Evolutionary conservation across 2,797 vertebrate genomes (phyloP).

Genomic region (Meda fulgida): DNA sequence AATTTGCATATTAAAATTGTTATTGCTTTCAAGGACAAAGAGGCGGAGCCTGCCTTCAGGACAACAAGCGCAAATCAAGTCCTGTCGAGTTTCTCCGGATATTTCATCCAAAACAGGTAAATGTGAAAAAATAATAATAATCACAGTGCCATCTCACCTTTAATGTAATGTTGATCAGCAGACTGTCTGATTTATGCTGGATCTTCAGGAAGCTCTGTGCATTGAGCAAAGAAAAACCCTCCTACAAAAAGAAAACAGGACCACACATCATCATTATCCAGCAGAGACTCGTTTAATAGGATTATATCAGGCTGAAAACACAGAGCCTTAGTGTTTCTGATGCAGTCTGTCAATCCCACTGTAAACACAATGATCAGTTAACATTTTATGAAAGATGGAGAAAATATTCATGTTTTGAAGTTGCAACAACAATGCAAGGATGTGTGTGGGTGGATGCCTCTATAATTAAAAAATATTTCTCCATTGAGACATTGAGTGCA

Average conservation of each 20-base stretch:
- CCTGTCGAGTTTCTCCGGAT: neutral
- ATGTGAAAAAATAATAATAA: neutral
- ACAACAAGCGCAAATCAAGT: neutral
- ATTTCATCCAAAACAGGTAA: neutral
- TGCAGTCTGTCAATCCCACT: neutral
- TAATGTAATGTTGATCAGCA: slow-evolving; percentile 82
- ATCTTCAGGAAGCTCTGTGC: slow-evolving; percentile 82
- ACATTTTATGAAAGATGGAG: neutral
- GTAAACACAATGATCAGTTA: neutral
- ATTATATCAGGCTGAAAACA: slow-evolving; percentile 17
- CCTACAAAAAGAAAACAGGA: slow-evolving; percentile 76
- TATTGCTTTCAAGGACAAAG: slow-evolving; percentile 24
- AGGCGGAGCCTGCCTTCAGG: neutral
- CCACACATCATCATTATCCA: slow-evolving; percentile 53
- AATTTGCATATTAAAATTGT: slow-evolving; percentile 47
- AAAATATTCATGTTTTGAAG: neutral
- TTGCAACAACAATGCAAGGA: neutral
- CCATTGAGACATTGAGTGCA: neutral
- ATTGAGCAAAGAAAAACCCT: slow-evolving; percentile 83
- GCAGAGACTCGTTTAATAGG: slow-evolving; percentile 22
- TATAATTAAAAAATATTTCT: neutral
- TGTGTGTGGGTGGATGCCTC: neutral
- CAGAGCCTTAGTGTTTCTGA: slow-evolving; percentile 3
- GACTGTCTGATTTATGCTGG: slow-evolving; percentile 83
- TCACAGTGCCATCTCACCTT: slow-evolving; percentile 76